phyloP scores from a whole-genome alignment of 1,140 invertebrate genomes.

The Episyrphus balteatus region DNA sequence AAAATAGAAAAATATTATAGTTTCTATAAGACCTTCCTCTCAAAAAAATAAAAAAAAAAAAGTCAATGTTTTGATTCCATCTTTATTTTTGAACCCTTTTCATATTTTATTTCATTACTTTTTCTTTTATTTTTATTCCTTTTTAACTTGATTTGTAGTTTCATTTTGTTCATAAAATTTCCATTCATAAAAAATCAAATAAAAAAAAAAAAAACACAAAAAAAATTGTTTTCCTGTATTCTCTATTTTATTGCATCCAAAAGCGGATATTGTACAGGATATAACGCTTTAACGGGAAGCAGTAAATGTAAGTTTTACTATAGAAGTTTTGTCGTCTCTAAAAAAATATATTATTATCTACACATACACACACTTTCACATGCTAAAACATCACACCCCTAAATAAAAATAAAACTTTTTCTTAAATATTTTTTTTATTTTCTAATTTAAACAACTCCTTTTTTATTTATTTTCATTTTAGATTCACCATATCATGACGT shows the following conservation, averaged over 20 bases:
- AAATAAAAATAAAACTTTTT: not conserved
- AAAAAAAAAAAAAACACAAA: too few relatives aligned
- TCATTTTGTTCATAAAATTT: too few relatives aligned
- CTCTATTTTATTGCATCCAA: conserved; percentile 8
- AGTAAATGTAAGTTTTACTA: conserved; percentile 30
- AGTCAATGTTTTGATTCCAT: too few relatives aligned
- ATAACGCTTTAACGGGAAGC: conserved; percentile 38
- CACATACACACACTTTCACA: not conserved
- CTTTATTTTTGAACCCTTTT: too few relatives aligned
- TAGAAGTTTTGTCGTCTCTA: conserved; percentile 7
- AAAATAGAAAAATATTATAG: too few relatives aligned
- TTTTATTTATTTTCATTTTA: conserved; percentile 32
- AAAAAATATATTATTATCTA: not conserved
- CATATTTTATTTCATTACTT: too few relatives aligned
- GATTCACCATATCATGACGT: conserved; percentile 89
- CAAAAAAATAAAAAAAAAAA: too few relatives aligned
- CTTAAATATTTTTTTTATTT: conserved; percentile 1
- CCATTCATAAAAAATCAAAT: not conserved
- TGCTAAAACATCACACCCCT: not conserved
- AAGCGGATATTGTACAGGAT: conserved; percentile 37
- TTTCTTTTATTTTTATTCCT: too few relatives aligned
- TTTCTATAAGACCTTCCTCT: too few relatives aligned
- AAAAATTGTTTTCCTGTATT: conserved; percentile 4
- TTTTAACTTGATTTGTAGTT: too few relatives aligned
- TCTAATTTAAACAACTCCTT: conserved; percentile 25